phyloP scores from a whole-genome alignment of 1,140 invertebrate species.

The Drosophila elegans region DNA sequence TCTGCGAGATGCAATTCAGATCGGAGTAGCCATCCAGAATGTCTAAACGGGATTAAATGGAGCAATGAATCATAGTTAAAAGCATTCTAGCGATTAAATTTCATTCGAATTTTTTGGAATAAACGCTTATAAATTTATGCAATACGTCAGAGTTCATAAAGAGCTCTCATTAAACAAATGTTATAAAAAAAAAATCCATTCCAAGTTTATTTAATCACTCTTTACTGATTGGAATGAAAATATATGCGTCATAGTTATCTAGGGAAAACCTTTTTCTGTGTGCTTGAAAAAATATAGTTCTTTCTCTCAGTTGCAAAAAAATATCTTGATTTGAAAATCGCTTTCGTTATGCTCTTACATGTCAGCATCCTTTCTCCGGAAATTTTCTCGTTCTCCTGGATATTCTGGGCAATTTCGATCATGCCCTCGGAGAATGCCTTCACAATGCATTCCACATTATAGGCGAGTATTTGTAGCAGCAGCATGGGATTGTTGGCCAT shows the following conservation, averaged over 20 bases:
- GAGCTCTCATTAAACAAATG: too few species aligned
- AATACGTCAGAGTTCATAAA: too few species aligned
- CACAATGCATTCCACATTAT: conserved; percentile 82
- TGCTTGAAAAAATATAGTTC: too few species aligned
- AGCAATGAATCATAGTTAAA: conserved; percentile 7
- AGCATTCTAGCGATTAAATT: too few species aligned
- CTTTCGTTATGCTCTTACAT: conserved; percentile 49
- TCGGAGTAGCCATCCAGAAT: conserved; percentile 83
- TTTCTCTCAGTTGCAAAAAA: too few species aligned
- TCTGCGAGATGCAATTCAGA: conserved; percentile 79
- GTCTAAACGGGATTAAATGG: conserved; percentile 54
- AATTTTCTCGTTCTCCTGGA: conserved; percentile 74
- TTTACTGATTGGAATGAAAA: too few species aligned
- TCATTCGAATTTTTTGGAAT: too few species aligned
- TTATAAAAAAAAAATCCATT: background rate
- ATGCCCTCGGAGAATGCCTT: conserved; percentile 83
- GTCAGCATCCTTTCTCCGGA: conserved; percentile 80
- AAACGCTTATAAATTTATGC: background rate
- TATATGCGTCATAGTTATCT: too few species aligned
- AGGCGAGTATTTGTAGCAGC: conserved; percentile 82
- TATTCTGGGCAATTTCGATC: conserved; percentile 77
- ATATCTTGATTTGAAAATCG: too few species aligned
- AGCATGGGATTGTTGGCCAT: conserved; percentile 84
- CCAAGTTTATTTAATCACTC: too few species aligned
- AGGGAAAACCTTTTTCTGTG: too few species aligned